Conservation (phyloP, 2,113 vertebrate species). For the Caretta caretta region DNA sequence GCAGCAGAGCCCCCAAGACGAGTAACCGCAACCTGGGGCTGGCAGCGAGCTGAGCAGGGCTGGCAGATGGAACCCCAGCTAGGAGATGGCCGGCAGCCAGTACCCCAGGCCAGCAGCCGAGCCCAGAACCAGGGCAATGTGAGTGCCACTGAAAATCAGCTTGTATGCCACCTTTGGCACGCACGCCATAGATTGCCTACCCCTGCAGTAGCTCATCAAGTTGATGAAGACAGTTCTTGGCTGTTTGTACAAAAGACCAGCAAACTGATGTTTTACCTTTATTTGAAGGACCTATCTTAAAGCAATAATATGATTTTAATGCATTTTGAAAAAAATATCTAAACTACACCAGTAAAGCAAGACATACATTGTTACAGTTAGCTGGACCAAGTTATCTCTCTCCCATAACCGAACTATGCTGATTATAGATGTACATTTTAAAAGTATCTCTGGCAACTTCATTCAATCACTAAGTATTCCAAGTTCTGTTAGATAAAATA, state of each 20-base stretch:
- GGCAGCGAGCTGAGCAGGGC: no score
- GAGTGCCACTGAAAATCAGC: no score
- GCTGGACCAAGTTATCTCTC: not conserved
- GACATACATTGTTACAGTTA: not conserved
- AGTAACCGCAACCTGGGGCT: no score
- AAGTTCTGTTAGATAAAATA: not conserved
- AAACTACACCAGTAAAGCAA: not conserved
- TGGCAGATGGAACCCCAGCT: no score
- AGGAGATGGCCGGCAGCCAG: no score
- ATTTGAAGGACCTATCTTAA: not conserved
- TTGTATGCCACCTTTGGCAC: no score
- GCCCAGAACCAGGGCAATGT: no score
- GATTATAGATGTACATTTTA: not conserved
- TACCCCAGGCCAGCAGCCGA: no score
- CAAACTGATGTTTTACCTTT: not conserved
- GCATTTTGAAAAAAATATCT: not conserved
- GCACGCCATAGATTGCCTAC: no score
- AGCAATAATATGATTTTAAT: not conserved
- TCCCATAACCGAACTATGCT: not conserved
- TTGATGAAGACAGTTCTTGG: not conserved
- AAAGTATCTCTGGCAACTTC: rapidly evolving
- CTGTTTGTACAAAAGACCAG: not conserved
- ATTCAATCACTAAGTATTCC: no score
- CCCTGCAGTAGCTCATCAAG: not conserved
- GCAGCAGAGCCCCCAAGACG: no score